Percentiles rank a stretch among this genome's conserved stretches.
phyloP scores from a whole-genome alignment of 2,888 invertebrate species.

The Urechis unicinctus region DNA sequence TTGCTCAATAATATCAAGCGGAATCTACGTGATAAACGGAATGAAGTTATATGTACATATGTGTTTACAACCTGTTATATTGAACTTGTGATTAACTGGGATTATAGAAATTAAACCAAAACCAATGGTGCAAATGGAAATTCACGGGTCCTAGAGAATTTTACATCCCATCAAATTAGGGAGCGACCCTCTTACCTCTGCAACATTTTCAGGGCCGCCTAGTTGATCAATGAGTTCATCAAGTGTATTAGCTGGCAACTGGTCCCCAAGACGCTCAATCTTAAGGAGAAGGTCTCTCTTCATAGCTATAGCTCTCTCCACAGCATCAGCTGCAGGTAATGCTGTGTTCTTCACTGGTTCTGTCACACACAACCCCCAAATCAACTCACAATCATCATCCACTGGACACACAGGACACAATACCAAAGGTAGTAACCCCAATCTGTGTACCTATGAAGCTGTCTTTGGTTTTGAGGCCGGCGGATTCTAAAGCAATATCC shows the following conservation, averaged over 20 bases:
- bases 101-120: no score
- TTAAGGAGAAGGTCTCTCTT: slow-evolving; percentile 74
- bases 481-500: slow-evolving; percentile 35
- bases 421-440: background rate
- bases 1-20: no score
- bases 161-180: background rate
- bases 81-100: no score
- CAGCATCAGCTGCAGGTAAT: slow-evolving; percentile 59
- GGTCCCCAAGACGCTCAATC: slow-evolving; percentile 79
- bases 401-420: background rate
- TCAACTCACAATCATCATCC: background rate
- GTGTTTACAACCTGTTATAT: no score
- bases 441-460: no score
- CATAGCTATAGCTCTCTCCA: slow-evolving; percentile 78
- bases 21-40: no score
- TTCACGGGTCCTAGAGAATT: no score
- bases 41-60: no score
- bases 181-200: slow-evolving; percentile 62
- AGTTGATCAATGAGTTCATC: slow-evolving; percentile 97
- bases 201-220: slow-evolving; percentile 95
- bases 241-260: slow-evolving; percentile 90
- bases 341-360: background rate
- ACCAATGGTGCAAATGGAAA: no score
- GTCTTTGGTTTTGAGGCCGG: slow-evolving; percentile 19
- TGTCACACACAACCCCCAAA: background rate